phyloP scores from a whole-genome alignment of 2,113 vertebrate genomes.

The Chinchilla lanigera region DNA sequence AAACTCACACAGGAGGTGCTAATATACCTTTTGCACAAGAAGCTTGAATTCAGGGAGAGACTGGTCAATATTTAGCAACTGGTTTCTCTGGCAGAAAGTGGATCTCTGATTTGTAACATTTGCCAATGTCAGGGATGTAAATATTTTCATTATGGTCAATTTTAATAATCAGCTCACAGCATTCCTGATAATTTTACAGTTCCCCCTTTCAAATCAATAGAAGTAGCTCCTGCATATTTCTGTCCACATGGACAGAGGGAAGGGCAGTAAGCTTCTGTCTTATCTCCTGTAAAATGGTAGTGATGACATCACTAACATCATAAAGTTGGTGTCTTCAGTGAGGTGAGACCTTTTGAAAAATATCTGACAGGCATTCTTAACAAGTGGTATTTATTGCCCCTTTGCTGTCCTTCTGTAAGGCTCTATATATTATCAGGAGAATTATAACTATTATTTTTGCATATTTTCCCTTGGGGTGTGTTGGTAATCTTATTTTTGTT shows the following conservation, averaged over 20 bases:
- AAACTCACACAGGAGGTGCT: neutral
- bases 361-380: neutral
- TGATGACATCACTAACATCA: neutral
- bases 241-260: neutral
- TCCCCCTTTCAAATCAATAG: neutral
- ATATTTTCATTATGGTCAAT: neutral
- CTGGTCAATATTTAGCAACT: neutral
- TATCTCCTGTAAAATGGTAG: neutral
- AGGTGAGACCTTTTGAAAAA: neutral
- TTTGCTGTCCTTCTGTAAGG: neutral
- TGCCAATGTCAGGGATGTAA: neutral
- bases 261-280: neutral
- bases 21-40: neutral
- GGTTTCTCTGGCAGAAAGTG: rapidly evolving
- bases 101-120: neutral
- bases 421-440: constrained; percentile 16
- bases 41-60: neutral
- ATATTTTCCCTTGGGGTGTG: constrained; percentile 27
- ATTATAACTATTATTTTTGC: constrained; percentile 50
- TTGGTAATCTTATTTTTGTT: constrained; percentile 41
- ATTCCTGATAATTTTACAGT: neutral
- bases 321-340: neutral
- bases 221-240: neutral
- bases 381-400: neutral
- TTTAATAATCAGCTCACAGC: neutral